Evolutionary conservation across 1,140 invertebrate species (phyloP).

Genomic region (Pachyrhynchus sulphureomaculatus): DNA sequence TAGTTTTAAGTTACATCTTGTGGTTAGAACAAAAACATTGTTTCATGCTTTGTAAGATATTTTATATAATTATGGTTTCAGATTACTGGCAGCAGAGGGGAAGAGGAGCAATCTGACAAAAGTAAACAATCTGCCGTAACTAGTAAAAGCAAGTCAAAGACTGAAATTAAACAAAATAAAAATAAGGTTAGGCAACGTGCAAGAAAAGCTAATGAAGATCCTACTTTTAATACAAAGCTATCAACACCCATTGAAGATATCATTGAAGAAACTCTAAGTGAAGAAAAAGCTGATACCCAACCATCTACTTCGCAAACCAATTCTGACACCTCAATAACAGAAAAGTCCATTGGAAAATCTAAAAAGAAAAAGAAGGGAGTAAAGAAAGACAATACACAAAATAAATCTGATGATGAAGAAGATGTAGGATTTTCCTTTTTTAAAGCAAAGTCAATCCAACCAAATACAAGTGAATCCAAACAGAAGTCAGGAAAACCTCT

Average conservation of each 20-base stretch:
- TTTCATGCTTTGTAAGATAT: conserved; percentile 4
- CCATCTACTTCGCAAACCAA: background rate
- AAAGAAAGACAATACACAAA: conserved; percentile 5
- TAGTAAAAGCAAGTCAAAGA: background rate
- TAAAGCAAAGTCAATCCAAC: conserved; percentile 6
- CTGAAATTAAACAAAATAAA: background rate
- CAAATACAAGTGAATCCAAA: background rate
- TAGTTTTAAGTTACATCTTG: conserved; percentile 6
- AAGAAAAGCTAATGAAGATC: conserved; percentile 29
- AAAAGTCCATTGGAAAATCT: background rate
- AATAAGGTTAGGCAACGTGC: conserved; percentile 2
- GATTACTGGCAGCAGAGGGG: conserved; percentile 17
- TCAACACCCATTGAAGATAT: conserved; percentile 37
- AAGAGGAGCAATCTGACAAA: conserved; percentile 4
- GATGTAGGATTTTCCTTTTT: conserved; percentile 24
- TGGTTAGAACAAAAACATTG: background rate
- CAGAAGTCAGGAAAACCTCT: background rate
- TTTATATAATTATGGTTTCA: conserved; percentile 9
- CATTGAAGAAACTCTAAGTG: conserved; percentile 39
- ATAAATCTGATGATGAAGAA: conserved; percentile 8
- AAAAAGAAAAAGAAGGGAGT: conserved; percentile 18
- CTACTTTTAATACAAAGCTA: conserved; percentile 37
- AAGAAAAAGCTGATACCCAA: conserved; percentile 25
- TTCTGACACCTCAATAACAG: background rate
- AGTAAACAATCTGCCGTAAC: conserved; percentile 8